phyloP scores from a whole-genome alignment of 2,888 invertebrate species.

The Harpalus rubripes region DNA sequence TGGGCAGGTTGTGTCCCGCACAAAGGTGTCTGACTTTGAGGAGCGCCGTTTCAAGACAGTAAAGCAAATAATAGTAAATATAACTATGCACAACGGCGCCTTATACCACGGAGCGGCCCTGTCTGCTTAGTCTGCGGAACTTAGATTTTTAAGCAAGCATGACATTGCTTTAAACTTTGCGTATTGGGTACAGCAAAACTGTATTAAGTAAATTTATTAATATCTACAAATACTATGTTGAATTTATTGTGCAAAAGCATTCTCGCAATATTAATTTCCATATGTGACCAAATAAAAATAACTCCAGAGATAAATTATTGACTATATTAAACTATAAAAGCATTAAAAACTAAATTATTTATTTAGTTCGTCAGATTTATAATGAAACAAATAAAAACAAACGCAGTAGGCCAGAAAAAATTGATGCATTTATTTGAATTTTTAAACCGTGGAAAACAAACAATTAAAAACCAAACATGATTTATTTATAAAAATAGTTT shows the following conservation, averaged over 20 bases:
- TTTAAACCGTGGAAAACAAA: background rate
- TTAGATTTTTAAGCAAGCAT: no score
- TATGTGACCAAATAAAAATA: slow-evolving; percentile 2
- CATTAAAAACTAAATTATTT: slow-evolving; percentile 18
- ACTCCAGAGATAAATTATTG: background rate
- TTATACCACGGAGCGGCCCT: no score
- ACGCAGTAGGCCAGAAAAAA: background rate
- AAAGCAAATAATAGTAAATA: no score
- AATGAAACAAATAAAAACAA: background rate
- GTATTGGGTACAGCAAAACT: no score
- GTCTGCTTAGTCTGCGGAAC: no score
- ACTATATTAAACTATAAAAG: background rate
- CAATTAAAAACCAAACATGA: background rate
- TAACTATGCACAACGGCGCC: no score
- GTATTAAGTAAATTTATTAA: no score
- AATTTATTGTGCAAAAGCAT: background rate
- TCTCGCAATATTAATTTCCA: background rate
- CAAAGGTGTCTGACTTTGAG: no score
- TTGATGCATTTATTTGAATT: slow-evolving; percentile 26
- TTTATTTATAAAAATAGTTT: slow-evolving; percentile 19
- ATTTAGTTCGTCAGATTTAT: slow-evolving; percentile 6
- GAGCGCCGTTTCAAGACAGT: no score
- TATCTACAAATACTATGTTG: no score
- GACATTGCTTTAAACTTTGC: no score
- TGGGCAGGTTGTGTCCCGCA: no score